Evolutionary conservation across 2,888 invertebrate species (phyloP).

Genomic region (Dinocampus coccinellae): DNA sequence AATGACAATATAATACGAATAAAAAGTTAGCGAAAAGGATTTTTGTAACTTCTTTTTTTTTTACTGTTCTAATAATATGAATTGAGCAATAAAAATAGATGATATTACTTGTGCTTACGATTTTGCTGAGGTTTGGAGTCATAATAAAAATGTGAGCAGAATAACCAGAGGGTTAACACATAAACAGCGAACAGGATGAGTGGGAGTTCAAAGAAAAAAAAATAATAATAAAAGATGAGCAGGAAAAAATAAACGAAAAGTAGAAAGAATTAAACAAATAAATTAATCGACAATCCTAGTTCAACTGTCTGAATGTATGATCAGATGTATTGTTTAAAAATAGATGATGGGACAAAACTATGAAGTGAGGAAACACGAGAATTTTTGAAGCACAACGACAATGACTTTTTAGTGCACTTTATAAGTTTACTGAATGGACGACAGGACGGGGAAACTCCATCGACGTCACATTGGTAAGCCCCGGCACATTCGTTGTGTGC

Average conservation of each 20-base stretch:
- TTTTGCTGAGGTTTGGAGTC: no score
- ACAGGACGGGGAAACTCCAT: background rate
- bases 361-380: background rate
- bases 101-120: no score
- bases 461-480: conserved; percentile 3
- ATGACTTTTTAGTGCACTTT: conserved; percentile 6
- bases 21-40: no score
- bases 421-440: conserved; percentile 2
- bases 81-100: no score
- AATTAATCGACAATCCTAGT: background rate
- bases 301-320: background rate
- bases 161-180: no score
- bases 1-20: no score
- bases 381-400: conserved; percentile 5
- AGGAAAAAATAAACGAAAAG: background rate
- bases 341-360: conserved; percentile 1
- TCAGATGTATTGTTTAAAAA: background rate
- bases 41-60: no score
- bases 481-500: background rate
- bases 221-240: no score
- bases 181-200: no score
- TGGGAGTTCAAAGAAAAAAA: no score
- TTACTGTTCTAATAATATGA: no score
- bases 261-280: background rate
- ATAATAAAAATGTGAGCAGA: no score